Evolutionary conservation across 2,888 invertebrate genomes (phyloP), one percentile per base, ranked within the genome.

Genomic region (Drosophila rubida): DNA sequence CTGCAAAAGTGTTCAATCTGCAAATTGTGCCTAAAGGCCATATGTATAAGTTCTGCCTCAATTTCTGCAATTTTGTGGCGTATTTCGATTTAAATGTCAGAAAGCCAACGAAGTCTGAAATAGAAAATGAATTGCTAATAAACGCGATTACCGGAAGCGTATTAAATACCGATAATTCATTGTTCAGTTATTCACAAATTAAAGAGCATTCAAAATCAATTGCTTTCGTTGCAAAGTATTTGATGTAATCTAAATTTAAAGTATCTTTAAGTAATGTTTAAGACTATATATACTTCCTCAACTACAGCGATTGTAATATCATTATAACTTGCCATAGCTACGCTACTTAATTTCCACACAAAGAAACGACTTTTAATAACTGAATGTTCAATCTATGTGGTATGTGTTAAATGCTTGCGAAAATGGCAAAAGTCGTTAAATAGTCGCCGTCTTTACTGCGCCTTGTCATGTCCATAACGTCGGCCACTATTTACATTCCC

Each of bases 11-110:
- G 50, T 39, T 32, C 45, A 63, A 63, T 55, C 50, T 55, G 37
- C 30, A 55, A 70, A 64, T 55, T 55, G 30, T 45, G 53, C 16
- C 69, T 30, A 39, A 55, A 48, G 42, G 51, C 60, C 48, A 71
- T 46, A 50, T 39, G 42, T 30, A 22, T n/a, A 32, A 14, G 14
- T 11, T 23, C 35, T 37, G 35, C 35, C 35, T 14, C 14, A 49
- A 61, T 54, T 51, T 44, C 48, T 37, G 25, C 35, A 60, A 67
- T 67, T 67, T 68, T 37, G 32, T 8, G 13, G 14, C 49, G 19
- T 37, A 37, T 23, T 41, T 11, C 9, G 23, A 42, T 48, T 27
- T 4, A 14, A 69, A 46, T 45, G 16, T n/a, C 39, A 30, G 22
- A 41, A n/a, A 51, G 16, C 6, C 19, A 14, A 37, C 35, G 35